phyloP scores from a whole-genome alignment of 2,113 vertebrate genomes.

The Salvelinus alpinus region DNA sequence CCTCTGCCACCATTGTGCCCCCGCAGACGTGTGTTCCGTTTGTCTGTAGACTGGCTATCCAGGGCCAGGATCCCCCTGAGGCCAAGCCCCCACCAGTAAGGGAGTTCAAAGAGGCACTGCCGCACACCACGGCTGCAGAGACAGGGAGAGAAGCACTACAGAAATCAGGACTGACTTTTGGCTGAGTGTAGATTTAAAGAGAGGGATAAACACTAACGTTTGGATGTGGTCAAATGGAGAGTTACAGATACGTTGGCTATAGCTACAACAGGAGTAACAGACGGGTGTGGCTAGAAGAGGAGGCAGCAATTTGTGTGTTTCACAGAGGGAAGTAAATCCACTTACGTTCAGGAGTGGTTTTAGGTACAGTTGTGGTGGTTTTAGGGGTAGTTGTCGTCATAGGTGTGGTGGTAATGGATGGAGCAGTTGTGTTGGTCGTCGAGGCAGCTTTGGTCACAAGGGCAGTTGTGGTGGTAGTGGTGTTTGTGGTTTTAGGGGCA shows the following conservation, averaged over 20 bases:
- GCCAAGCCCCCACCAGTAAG: neutral
- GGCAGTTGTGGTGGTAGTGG: too few relatives aligned
- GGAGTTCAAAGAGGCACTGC: neutral
- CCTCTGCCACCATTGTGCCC: slow-evolving; percentile 68
- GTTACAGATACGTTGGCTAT: neutral
- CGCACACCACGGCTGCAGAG: neutral
- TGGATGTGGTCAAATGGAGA: neutral
- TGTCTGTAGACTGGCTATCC: slow-evolving; percentile 76
- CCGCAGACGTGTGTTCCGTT: slow-evolving; percentile 62
- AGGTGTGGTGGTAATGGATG: too few relatives aligned
- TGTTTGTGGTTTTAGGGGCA: too few relatives aligned
- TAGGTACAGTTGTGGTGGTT: too few relatives aligned
- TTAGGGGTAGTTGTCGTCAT: too few relatives aligned
- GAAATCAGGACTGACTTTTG: too few relatives aligned
- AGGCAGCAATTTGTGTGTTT: neutral
- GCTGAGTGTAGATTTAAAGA: neutral
- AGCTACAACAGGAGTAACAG: neutral
- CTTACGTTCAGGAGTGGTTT: neutral
- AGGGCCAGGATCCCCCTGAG: slow-evolving; percentile 67
- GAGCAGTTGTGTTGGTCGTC: too few relatives aligned
- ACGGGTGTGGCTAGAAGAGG: too few relatives aligned
- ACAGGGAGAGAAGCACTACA: neutral
- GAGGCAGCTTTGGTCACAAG: too few relatives aligned
- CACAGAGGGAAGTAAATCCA: too few relatives aligned
- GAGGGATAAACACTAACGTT: neutral